Evolutionary conservation across 2,888 invertebrate genomes (phyloP).

Genomic region (Tridacna crocea): DNA sequence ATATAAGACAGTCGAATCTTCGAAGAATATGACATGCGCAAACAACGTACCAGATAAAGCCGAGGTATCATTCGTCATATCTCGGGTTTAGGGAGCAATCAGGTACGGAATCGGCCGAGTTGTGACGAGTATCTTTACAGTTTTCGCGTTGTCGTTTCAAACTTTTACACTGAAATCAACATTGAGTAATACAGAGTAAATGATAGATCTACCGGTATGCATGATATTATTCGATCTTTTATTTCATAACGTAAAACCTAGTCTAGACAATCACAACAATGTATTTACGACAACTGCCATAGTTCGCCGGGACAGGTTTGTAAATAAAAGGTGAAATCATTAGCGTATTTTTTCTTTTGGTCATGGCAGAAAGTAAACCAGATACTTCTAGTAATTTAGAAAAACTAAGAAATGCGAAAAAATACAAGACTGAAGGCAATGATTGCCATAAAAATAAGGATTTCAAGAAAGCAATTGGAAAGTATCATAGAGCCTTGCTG

Average conservation of each 20-base stretch:
- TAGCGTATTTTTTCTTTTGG: background rate
- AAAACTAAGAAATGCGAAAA: slow-evolving; percentile 70
- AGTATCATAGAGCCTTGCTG: slow-evolving; percentile 81
- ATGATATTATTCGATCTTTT: background rate
- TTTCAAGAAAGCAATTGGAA: slow-evolving; percentile 77
- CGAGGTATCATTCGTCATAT: too few relatives aligned
- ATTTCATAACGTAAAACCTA: background rate
- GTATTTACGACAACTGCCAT: slow-evolving; percentile 27
- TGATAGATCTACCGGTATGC: too few relatives aligned
- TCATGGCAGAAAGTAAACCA: slow-evolving; percentile 38
- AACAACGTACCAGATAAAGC: too few relatives aligned
- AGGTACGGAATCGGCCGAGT: too few relatives aligned
- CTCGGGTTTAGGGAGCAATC: too few relatives aligned
- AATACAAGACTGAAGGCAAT: slow-evolving; percentile 80
- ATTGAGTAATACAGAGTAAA: too few relatives aligned
- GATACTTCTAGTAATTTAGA: slow-evolving; percentile 32
- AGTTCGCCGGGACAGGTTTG: slow-evolving; percentile 24
- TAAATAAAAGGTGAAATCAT: background rate
- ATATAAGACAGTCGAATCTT: too few relatives aligned
- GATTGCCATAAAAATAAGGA: slow-evolving; percentile 74
- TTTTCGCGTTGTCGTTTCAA: too few relatives aligned
- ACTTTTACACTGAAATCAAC: too few relatives aligned
- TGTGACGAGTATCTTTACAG: too few relatives aligned
- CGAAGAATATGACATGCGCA: too few relatives aligned
- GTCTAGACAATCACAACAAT: too few relatives aligned